phyloP scores from a whole-genome alignment of 2,888 invertebrate species.

The Parnassius glacialis region DNA sequence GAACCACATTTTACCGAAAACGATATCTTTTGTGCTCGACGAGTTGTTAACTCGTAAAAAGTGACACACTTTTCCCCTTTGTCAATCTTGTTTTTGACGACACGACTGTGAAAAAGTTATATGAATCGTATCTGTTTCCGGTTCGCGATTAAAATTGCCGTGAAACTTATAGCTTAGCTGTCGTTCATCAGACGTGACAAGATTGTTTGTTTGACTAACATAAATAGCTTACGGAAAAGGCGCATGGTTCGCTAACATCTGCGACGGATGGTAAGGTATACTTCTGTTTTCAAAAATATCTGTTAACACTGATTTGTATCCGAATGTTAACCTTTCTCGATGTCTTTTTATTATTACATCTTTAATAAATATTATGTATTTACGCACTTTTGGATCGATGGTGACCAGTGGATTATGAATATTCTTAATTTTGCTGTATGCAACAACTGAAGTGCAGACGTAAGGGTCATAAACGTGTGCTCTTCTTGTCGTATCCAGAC shows the following conservation, averaged over 20 bases:
- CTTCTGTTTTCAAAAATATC: too few species aligned
- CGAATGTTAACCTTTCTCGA: too few species aligned
- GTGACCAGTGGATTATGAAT: too few species aligned
- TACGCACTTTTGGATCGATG: too few species aligned
- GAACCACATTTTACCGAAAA: slow-evolving; percentile 23
- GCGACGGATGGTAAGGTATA: slow-evolving; percentile 36
- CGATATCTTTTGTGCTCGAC: slow-evolving; percentile 8
- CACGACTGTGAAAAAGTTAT: slow-evolving; percentile 18
- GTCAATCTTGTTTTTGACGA: slow-evolving; percentile 12
- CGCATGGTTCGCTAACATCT: slow-evolving; percentile 34
- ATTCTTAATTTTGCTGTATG: too few species aligned
- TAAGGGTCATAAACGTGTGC: too few species aligned
- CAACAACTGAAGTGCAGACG: too few species aligned
- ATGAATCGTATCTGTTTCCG: slow-evolving; percentile 6
- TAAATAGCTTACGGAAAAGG: slow-evolving; percentile 51
- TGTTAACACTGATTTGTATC: too few species aligned
- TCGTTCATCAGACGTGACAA: slow-evolving; percentile 11
- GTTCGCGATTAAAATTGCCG: slow-evolving; percentile 8
- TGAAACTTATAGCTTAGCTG: slow-evolving; percentile 19
- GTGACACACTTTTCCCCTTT: slow-evolving; percentile 23
- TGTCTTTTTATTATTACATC: too few species aligned
- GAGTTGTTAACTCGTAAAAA: slow-evolving; percentile 9
- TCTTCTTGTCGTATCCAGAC: too few species aligned
- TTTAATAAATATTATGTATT: too few species aligned
- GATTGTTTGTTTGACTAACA: slow-evolving; percentile 19